Evolutionary conservation across 2,113 vertebrate species (phyloP), one percentile per base, ranked within the genome.

Genomic region (Salvelinus alpinus): DNA sequence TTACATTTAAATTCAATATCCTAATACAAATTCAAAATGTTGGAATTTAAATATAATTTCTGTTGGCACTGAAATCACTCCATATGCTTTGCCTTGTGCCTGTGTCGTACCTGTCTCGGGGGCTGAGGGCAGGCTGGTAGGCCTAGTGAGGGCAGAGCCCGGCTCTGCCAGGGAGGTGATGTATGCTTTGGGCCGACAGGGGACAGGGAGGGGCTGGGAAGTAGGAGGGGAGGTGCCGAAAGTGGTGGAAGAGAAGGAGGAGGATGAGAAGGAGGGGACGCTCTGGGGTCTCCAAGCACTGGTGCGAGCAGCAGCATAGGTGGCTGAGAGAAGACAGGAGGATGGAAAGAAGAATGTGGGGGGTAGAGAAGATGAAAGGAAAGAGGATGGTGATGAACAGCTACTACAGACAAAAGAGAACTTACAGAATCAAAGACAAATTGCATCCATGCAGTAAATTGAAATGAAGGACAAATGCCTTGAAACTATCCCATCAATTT

Each of bases 41-140:
- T 44, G 38, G 38, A 44, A 44, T 44, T 44, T 2, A 44, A 44
- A 44, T 44, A 11, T 3, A 3, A 44, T 44, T 44, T 44, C 38
- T 44, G 38, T 38, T 38, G 38, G 38, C 38, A 9, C 38, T 38
- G 38, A 44, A 44, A 44, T 44, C 2, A 9, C 38, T 44, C 38
- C 38, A 44, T 44, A 44, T 44, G 38, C 38, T 11, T 44, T 44
- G 38, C 38, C 38, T 44, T 44, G 0, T 44, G 38, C 38, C 38
- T 62, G 25, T 29, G 20, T 34, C 48, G 84, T 94, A 94, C 93
- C 93, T 94, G 92, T 84, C 14, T 90, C 90, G 0, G 87, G 81
- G 68, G 90, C 88, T 78, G 89, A 91, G 0, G 93, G 93, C 59
- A 94, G 85, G 73, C 91, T 94, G 75, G 84, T 88, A 59, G 93